Conservation (phyloP, 2,113 vertebrate species). For the Ceratotherium simum region DNA sequence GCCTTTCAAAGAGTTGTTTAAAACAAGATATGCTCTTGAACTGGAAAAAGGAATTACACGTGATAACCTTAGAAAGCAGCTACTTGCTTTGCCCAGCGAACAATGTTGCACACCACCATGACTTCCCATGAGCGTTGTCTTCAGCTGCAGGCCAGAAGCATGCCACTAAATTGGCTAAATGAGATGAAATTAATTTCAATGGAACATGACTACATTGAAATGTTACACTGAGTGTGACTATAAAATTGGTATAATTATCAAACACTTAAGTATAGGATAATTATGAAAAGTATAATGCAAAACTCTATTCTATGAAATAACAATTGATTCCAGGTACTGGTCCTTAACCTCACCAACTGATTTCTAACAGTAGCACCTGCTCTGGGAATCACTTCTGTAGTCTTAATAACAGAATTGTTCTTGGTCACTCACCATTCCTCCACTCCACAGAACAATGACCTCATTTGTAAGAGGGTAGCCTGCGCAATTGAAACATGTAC, state of each 20-base stretch:
- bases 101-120: background rate
- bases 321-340: background rate
- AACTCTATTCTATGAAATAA: constrained; percentile 28
- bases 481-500: background rate
- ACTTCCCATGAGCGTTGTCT: background rate
- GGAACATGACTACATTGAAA: background rate
- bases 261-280: background rate
- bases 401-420: background rate
- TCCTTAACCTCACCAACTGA: background rate
- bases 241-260: background rate
- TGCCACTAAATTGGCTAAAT: background rate
- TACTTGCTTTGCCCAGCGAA: constrained; percentile 49
- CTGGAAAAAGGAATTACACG: constrained; percentile 63
- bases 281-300: constrained; percentile 1
- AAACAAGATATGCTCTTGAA: constrained; percentile 72
- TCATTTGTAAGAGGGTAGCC: background rate
- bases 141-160: background rate
- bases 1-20: constrained; percentile 77
- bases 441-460: background rate
- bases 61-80: constrained; percentile 68
- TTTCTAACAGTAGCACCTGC: background rate
- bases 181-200: background rate
- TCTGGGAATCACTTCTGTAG: background rate
- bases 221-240: background rate
- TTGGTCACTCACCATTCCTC: background rate